phyloP scores from a whole-genome alignment of 1,140 invertebrate species.

The Harlomillsia oculata region DNA sequence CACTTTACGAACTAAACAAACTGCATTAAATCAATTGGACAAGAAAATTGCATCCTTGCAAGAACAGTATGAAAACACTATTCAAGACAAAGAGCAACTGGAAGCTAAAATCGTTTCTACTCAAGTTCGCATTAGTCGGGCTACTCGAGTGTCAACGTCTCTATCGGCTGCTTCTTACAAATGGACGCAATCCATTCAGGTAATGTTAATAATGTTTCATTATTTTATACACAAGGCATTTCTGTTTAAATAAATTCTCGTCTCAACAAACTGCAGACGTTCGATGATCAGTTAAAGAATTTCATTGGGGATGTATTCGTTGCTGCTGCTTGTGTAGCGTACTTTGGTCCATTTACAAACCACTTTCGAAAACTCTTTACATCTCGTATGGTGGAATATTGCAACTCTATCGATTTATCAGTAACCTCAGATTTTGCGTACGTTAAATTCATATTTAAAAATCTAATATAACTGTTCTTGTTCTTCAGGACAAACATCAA shows the following conservation, averaged over 20 bases:
- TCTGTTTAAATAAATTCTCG: not conserved
- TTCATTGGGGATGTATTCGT: slow-evolving; percentile 70
- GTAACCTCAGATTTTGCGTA: slow-evolving; percentile 56
- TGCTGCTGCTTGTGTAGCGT: slow-evolving; percentile 73
- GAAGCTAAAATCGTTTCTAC: slow-evolving; percentile 61
- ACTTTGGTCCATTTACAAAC: slow-evolving; percentile 75
- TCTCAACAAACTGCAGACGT: slow-evolving; percentile 33
- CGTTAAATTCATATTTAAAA: slow-evolving; percentile 22
- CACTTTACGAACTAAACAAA: slow-evolving; percentile 65
- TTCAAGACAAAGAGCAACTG: slow-evolving; percentile 50
- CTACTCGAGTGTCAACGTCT: slow-evolving; percentile 70
- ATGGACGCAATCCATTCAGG: slow-evolving; percentile 66
- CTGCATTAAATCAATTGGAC: slow-evolving; percentile 60
- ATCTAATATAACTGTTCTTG: no score
- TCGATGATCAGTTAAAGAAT: slow-evolving; percentile 51
- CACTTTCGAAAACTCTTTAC: slow-evolving; percentile 60
- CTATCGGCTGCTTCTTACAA: slow-evolving; percentile 70
- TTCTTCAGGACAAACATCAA: no score
- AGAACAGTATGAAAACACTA: slow-evolving; percentile 53
- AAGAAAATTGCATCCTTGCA: slow-evolving; percentile 56
- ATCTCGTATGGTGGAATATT: slow-evolving; percentile 55
- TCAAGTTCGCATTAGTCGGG: slow-evolving; percentile 61
- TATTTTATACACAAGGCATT: slow-evolving; percentile 12
- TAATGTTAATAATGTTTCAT: slow-evolving; percentile 37
- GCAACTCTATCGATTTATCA: slow-evolving; percentile 53